phyloP scores from a whole-genome alignment of 2,113 vertebrate genomes.

The Nematolebias whitei region DNA sequence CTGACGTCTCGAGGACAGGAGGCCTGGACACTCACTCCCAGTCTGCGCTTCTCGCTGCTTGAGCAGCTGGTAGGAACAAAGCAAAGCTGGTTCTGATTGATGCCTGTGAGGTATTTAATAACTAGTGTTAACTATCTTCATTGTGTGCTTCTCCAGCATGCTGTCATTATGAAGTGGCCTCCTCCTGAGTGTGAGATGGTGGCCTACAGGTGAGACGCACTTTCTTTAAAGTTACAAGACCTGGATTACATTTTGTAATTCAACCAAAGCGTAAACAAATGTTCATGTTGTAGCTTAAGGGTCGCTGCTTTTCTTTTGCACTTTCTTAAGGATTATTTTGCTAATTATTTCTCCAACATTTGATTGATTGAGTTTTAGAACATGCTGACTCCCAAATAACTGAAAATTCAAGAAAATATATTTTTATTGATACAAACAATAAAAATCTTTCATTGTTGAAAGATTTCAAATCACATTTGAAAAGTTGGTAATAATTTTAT shows the following conservation, averaged over 20 bases:
- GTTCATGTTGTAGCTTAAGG: too few relatives aligned
- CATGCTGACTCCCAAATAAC: too few relatives aligned
- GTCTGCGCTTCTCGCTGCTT: slow-evolving; percentile 87
- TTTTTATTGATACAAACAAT: too few relatives aligned
- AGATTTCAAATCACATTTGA: too few relatives aligned
- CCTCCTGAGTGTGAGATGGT: slow-evolving; percentile 98
- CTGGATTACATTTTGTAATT: too few relatives aligned
- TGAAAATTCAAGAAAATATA: too few relatives aligned
- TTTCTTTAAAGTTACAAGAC: too few relatives aligned
- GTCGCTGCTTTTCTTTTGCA: too few relatives aligned
- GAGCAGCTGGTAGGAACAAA: slow-evolving; percentile 87
- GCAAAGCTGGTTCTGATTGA: background rate
- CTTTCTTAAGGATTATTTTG: background rate
- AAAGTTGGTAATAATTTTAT: too few relatives aligned
- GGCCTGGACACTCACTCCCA: slow-evolving; percentile 88
- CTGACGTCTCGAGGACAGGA: slow-evolving; percentile 94
- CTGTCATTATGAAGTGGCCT: slow-evolving; percentile 96
- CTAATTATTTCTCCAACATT: background rate
- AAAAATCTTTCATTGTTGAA: too few relatives aligned
- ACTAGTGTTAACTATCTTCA: background rate
- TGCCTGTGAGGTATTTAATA: background rate
- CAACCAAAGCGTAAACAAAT: too few relatives aligned
- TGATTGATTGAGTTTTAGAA: too few relatives aligned
- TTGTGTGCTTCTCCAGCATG: slow-evolving; percentile 83
- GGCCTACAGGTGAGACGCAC: slow-evolving; percentile 89